Conservation (phyloP, 2,113 vertebrate genomes). For the Emydura subglobosa region DNA sequence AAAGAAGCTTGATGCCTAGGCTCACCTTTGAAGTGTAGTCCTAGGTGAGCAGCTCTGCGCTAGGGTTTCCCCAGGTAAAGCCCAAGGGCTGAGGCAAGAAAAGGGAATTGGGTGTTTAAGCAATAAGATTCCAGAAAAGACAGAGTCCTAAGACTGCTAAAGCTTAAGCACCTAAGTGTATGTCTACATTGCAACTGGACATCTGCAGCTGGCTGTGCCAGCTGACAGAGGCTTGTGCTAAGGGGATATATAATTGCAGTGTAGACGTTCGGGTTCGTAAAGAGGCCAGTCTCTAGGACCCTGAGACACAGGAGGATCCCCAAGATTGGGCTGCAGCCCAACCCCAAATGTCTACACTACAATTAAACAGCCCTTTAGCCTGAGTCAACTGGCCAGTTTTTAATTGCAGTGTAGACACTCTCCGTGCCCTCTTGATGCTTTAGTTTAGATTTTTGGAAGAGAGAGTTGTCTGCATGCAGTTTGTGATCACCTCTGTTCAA, state of each 20-base stretch:
- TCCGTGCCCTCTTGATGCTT: neutral
- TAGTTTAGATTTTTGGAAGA: fast-evolving
- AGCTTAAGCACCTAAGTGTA: neutral
- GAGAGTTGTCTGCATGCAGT: neutral
- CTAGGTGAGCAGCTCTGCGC: neutral
- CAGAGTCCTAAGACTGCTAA: neutral
- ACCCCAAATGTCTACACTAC: neutral
- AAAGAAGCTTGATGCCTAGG: neutral
- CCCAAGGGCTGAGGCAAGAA: neutral
- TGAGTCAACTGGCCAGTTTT: neutral
- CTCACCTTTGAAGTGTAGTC: neutral
- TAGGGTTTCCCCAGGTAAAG: fast-evolving
- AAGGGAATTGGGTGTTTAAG: neutral
- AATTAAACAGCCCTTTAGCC: neutral
- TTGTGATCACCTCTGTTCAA: neutral
- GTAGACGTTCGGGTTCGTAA: neutral
- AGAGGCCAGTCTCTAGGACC: neutral
- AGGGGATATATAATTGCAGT: neutral
- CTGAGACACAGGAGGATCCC: neutral
- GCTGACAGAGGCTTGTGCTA: neutral
- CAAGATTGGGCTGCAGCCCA: neutral
- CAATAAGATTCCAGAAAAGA: neutral
- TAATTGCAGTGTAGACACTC: neutral
- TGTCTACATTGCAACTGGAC: neutral
- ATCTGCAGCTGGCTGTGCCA: too few species aligned